Evolutionary conservation across 1,140 invertebrate species (phyloP).

Genomic region (Lepidotrigona ventralis): DNA sequence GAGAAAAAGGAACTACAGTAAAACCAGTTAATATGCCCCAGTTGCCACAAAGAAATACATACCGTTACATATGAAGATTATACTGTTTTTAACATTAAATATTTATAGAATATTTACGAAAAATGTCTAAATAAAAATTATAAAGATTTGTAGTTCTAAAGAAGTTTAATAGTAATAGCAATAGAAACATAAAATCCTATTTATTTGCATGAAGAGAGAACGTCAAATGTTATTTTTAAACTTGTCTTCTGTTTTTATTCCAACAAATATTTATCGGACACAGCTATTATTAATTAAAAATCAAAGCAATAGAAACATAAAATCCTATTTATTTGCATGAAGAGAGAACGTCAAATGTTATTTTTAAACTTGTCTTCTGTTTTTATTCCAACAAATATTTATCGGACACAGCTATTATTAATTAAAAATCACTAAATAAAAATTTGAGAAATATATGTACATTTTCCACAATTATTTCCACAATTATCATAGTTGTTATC

Average conservation of each 20-base stretch:
- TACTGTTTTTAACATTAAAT: slow-evolving; percentile 4
- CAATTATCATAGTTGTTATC: not conserved
- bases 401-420: not conserved
- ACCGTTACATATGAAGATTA: slow-evolving; percentile 22
- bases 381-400: not conserved
- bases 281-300: no score
- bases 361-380: not conserved
- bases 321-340: not conserved
- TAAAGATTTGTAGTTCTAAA: no score
- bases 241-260: no score
- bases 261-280: not conserved
- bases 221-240: not conserved
- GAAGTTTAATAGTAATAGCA: not conserved
- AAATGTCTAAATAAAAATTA: not conserved
- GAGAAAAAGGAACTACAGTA: slow-evolving; percentile 24
- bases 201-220: not conserved
- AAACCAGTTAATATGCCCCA: slow-evolving; percentile 47
- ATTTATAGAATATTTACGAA: not conserved
- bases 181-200: not conserved
- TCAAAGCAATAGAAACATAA: not conserved
- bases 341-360: not conserved
- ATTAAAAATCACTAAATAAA: not conserved
- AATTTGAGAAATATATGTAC: not conserved
- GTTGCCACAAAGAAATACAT: slow-evolving; percentile 35
- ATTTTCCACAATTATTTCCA: not conserved